Base-by-base conservation (phyloP, 2,888 invertebrate genomes). In the Globia sparganii region DNA sequence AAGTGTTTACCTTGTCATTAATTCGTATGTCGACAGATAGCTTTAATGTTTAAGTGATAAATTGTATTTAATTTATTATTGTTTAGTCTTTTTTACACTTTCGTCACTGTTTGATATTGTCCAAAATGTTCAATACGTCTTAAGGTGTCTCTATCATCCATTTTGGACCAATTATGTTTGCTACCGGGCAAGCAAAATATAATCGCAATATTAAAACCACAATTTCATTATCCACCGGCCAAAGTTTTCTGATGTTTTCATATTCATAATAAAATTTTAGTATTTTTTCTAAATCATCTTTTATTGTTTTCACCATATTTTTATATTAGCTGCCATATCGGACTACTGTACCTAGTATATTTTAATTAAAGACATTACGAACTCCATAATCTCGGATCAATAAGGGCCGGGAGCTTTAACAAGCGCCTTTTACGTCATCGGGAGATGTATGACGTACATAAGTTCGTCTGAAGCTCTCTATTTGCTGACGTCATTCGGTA, bases 341-440 rank as follows among this genome's bases (percentile, higher is more conserved):
- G 31, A 40, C 1, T 6, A n/a, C 40, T 18, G 37, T 59, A 53
- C 25, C n/a, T 25, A 62, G 31, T 61, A 68, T 49, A 40, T 31
- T 81, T 43, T 74, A 64, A 75, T 59, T 69, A 69, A 4, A 53
- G n/a, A 58, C 58, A 62, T 72, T 73, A 28, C 9, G 13, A 62
- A 11, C 64, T 59, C 18, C 25, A 5, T 46, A 59, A 46, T 64
- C 11, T 15, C 5, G 25, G 28, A 66, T 64, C 71, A 75, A 72
- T 75, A 80, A 79, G 53, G 53, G 46, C 28, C 37, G 61, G 71
- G 34, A 65, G 72, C 46, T 71, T 58, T 49, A 72, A 61, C 34
- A 3, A 56, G 66, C 64, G 58, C 18, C 72, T 78, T 64, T 86
- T 77, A 86, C 87, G 86, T 87, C 85, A 85, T 58, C 5, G 73